Base-by-base conservation (phyloP, 2,113 vertebrate genomes). In the Melanerpes aurifrons region DNA sequence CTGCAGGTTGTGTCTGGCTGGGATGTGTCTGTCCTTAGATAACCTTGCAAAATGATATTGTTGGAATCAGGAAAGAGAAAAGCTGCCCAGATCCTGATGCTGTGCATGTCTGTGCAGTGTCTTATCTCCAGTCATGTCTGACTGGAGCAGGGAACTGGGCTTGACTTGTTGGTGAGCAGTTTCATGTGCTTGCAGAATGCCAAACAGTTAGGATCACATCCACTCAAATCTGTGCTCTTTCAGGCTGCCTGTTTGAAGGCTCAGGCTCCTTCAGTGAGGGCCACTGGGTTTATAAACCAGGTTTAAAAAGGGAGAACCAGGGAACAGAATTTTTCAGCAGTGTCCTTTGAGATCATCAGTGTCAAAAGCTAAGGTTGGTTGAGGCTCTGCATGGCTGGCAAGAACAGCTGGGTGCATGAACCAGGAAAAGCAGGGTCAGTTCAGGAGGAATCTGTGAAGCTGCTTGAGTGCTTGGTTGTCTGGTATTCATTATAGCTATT, bases 61-160 rank as follows among this genome's bases (percentile, higher is more conserved):
- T 66, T 95, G 92, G 88, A 94, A n/a, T 66, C 29, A 5, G 83
- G 66, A 68, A 73, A 10, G 45, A 37, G 94, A 53, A 78, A 40
- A 90, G 77, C 83, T 79, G 92, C 85, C 90, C 79, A 63, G 82
- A 87, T 95, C 61, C 76, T 71, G 63, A 43, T 48, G 20, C 74
- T 69, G 67, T 77, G 47, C 31, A 0, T 69, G 66, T 86, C 62
- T 90, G 82, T 75, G 77, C 91, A 47, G 40, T 54, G 78, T 62
- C 89, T 94, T 96, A 87, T 94, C 94, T 94, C 40, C 40, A 40
- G 40, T 40, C 45, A 3, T 40, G 87, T 95, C 93, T 95, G 94
- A 69, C 82, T 89, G 91, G 71, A 62, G 78, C 58, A 35, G 54
- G 63, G 87, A 78, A 26, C 87, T 62, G 67, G 87, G 63, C 84